These are phyloP conservation scores for Oscheius sp. DNA, from an alignment of 1,140 invertebrate genomes.

Conservation along the genomic window DNA sequence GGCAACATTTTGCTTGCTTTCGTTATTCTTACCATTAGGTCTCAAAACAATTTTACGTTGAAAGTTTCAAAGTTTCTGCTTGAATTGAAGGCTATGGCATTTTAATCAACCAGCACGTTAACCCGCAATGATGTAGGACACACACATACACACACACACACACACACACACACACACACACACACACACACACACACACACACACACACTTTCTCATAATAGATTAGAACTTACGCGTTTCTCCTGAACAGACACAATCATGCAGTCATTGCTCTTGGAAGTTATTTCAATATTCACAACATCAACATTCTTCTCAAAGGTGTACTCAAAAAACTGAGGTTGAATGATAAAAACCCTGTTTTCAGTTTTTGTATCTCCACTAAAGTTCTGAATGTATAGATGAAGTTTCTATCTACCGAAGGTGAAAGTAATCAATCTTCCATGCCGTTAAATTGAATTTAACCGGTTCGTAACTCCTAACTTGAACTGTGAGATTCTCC, in stretches of 20 bases:
- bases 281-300: constrained; percentile 70
- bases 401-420: background rate
- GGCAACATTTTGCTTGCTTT: no score
- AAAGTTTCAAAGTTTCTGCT: no score
- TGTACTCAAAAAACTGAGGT: constrained; percentile 66
- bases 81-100: no score
- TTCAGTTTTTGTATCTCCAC: constrained; percentile 34
- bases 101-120: no score
- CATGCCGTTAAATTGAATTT: constrained; percentile 22
- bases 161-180: no score
- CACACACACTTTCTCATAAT: no score
- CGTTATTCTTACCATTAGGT: no score
- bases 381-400: constrained; percentile 3
- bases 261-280: constrained; percentile 70
- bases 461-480: constrained; percentile 24
- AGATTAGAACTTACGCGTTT: constrained; percentile 67
- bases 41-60: no score
- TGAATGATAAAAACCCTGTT: constrained; percentile 63
- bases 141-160: no score
- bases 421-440: no score
- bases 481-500: constrained; percentile 2
- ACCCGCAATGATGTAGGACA: no score
- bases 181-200: no score
- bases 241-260: constrained; percentile 74
- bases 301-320: constrained; percentile 64